Evolutionary conservation across 2,888 invertebrate species (phyloP), one percentile per base, ranked within the genome.

Genomic region (Yponomeuta malinellus): DNA sequence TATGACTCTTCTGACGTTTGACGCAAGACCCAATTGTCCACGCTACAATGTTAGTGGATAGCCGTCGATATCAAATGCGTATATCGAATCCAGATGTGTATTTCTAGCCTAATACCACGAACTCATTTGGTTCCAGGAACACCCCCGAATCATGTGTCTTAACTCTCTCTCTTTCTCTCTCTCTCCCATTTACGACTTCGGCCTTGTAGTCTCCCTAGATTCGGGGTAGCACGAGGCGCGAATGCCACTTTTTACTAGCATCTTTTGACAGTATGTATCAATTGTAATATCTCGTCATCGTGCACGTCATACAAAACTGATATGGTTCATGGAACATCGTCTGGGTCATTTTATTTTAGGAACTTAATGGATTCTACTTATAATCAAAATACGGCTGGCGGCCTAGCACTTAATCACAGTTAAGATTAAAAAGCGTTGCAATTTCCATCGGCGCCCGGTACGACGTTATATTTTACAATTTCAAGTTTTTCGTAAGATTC

Each of bases 401-500:
- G 52, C 52, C 15, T 59, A 59, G 15, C 15, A 59, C 52, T 59
- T 59, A 59, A 59, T 59, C 52, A 5, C 15, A 59, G 31, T 52
- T 68, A 59, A n/a, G 48, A 68, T 68, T 48, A 68, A 68, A n/a
- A 48, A 48, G 48, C 48, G 10, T 43, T 68, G 68, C 68, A 68
- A 29, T 68, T 68, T 68, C 52, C 65, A 43, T 43, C 31, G 52
- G 4, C 23, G 59, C 0, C 33, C 12, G 63, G 63, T n/a, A 37
- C 66, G 71, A 71, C 66, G 4, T 59, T 52, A 10, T 71, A 83
- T 81, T 84, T 83, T 77, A 79, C 76, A 80, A 79, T 80, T 83
- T 82, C 75, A 83, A 81, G 81, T 81, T 80, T 80, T 83, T 80
- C 78, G 77, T 78, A 84, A 43, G 79, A 83, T 86, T 83, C 81